Conservation (phyloP, 1,140 invertebrate species). For the Leptoteleia sp. region DNA sequence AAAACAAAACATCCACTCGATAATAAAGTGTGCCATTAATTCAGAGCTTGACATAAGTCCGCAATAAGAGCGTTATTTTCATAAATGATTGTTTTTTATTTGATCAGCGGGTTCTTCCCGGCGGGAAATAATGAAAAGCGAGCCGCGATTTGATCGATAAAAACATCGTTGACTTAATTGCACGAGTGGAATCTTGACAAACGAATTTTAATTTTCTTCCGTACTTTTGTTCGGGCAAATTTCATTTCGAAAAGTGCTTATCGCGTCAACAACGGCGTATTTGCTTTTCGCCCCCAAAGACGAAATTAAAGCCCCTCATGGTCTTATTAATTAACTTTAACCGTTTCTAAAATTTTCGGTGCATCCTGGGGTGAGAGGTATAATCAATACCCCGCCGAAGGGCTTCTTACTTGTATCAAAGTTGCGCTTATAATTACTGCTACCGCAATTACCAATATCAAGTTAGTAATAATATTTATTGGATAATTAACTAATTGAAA, state of each 20-base stretch:
- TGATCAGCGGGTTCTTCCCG: constrained; percentile 12
- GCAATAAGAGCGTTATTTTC: constrained; percentile 36
- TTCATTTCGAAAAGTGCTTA: constrained; percentile 34
- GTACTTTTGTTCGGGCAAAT: constrained; percentile 16
- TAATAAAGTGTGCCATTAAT: constrained; percentile 42
- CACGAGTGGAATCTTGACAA: constrained; percentile 34
- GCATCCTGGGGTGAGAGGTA: no score
- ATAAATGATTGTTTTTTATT: constrained; percentile 44
- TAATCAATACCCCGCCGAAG: constrained; percentile 45
- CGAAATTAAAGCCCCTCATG: constrained; percentile 26
- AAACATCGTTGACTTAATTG: constrained; percentile 45
- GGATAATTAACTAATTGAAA: constrained; percentile 43
- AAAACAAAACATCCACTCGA: constrained; percentile 34
- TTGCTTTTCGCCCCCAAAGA: background rate
- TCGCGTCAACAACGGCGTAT: constrained; percentile 24
- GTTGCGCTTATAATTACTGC: no score
- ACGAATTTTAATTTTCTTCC: constrained; percentile 43
- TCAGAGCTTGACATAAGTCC: constrained; percentile 18
- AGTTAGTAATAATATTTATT: constrained; percentile 51
- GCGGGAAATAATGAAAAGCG: constrained; percentile 13
- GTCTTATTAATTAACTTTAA: constrained; percentile 47
- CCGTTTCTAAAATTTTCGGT: constrained; percentile 22
- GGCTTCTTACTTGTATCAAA: constrained; percentile 20
- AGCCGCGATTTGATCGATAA: constrained; percentile 41
- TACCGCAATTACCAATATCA: no score